phyloP scores from a whole-genome alignment of 2,113 vertebrate species.

The Rhinolophus sinicus region DNA sequence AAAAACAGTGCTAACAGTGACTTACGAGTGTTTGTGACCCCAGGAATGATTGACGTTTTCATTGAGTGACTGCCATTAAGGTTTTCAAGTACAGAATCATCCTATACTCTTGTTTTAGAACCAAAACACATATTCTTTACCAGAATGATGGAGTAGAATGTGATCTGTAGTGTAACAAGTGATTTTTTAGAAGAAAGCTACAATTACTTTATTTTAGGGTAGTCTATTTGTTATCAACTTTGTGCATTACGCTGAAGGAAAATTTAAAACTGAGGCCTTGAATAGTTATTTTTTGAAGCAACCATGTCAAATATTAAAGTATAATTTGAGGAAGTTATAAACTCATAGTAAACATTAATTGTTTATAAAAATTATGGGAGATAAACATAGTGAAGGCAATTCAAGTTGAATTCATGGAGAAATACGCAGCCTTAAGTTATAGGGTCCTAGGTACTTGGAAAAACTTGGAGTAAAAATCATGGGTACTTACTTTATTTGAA shows the following conservation, averaged over 20 bases:
- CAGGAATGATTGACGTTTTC: background rate
- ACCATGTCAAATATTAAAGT: constrained; percentile 49
- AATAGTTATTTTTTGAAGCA: constrained; percentile 54
- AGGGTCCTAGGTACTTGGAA: background rate
- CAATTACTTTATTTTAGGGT: constrained; percentile 49
- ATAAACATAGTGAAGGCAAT: background rate
- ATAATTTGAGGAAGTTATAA: constrained; percentile 5
- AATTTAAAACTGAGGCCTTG: constrained; percentile 51
- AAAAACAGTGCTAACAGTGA: constrained; percentile 30
- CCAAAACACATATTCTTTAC: background rate
- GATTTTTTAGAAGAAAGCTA: constrained; percentile 49
- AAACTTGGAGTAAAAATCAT: constrained; percentile 14
- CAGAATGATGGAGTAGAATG: constrained; percentile 44
- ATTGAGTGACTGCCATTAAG: constrained; percentile 34
- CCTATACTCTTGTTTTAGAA: constrained; percentile 60
- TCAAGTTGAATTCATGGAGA: constrained; percentile 45
- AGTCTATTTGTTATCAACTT: constrained; percentile 5
- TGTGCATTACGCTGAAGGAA: constrained; percentile 27
- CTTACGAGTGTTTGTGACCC: constrained; percentile 58
- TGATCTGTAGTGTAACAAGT: background rate
- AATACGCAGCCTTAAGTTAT: background rate
- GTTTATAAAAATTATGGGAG: constrained; percentile 2
- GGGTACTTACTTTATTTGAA: background rate
- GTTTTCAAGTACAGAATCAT: constrained; percentile 57
- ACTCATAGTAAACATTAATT: constrained; percentile 3